These are phyloP conservation scores for Sinonovacula constricta DNA, from an alignment of 1,140 invertebrate species.

Conservation along the genomic window DNA sequence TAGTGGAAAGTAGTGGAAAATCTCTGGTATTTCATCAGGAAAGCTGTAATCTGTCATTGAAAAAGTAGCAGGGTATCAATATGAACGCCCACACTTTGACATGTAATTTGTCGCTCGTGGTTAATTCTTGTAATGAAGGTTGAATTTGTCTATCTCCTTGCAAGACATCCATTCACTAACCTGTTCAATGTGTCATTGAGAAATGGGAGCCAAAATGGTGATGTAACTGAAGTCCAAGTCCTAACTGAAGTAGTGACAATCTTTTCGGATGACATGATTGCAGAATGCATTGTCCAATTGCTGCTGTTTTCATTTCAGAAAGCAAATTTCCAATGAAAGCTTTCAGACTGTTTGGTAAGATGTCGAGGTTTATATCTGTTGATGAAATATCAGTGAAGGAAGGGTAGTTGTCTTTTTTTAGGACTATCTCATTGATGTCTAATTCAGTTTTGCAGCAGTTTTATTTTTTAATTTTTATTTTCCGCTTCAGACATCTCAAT, in stretches of 20 bases:
- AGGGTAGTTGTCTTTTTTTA: constrained; percentile 14
- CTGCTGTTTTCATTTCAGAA: constrained; percentile 24
- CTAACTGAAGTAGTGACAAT: constrained; percentile 57
- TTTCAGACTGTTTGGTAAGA: constrained; percentile 26
- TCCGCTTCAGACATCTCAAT: not conserved
- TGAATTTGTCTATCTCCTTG: no score
- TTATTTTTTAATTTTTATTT: not conserved
- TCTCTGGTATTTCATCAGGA: no score
- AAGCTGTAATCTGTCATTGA: no score
- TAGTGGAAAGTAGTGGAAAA: no score
- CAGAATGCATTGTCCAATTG: constrained; percentile 58
- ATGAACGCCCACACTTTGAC: no score
- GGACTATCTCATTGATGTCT: constrained; percentile 14
- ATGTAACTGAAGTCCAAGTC: no score
- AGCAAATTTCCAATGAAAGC: constrained; percentile 19
- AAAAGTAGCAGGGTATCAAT: no score
- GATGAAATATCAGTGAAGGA: not conserved
- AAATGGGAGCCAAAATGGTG: no score
- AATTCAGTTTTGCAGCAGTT: not conserved
- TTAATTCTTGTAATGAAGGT: no score
- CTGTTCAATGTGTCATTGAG: no score
- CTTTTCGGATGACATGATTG: constrained; percentile 49
- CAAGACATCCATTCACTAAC: no score
- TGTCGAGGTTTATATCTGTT: not conserved
- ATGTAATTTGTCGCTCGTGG: no score